These are phyloP conservation scores for Natator depressus DNA, from an alignment of 2,113 vertebrate genomes.

Conservation along the genomic window DNA sequence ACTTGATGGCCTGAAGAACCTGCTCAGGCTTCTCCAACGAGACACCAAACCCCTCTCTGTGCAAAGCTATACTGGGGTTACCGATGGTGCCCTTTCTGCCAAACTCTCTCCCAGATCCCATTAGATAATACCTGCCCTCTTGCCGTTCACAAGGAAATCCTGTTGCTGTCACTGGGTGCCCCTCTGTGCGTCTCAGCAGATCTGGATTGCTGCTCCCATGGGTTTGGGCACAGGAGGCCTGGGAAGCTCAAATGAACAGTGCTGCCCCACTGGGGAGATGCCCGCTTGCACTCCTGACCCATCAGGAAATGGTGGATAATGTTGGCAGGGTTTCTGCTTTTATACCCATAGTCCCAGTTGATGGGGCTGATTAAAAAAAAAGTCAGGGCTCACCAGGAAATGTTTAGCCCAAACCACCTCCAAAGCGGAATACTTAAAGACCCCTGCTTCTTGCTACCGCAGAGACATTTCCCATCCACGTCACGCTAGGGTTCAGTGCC, in stretches of 20 bases:
- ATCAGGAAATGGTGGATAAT: neutral
- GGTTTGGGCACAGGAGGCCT: neutral
- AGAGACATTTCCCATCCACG: neutral
- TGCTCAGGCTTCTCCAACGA: neutral
- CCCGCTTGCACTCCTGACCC: neutral
- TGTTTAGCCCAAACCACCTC: neutral
- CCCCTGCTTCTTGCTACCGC: neutral
- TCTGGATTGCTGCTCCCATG: neutral
- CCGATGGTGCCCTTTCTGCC: neutral
- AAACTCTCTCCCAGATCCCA: neutral
- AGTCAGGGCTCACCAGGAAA: neutral
- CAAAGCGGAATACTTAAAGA: neutral
- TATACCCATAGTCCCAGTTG: neutral
- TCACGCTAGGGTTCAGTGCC: neutral
- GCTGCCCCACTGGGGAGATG: neutral
- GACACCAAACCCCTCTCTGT: fast-evolving
- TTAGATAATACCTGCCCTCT: neutral
- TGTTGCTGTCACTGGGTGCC: neutral
- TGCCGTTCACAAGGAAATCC: neutral
- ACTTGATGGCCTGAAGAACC: neutral
- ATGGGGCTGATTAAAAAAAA: neutral
- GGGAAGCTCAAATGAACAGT: neutral
- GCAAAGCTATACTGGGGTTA: neutral
- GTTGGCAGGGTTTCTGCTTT: neutral
- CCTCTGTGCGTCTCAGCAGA: neutral